Base-by-base conservation (phyloP, 2,113 vertebrate genomes). In the Daboia siamensis region DNA sequence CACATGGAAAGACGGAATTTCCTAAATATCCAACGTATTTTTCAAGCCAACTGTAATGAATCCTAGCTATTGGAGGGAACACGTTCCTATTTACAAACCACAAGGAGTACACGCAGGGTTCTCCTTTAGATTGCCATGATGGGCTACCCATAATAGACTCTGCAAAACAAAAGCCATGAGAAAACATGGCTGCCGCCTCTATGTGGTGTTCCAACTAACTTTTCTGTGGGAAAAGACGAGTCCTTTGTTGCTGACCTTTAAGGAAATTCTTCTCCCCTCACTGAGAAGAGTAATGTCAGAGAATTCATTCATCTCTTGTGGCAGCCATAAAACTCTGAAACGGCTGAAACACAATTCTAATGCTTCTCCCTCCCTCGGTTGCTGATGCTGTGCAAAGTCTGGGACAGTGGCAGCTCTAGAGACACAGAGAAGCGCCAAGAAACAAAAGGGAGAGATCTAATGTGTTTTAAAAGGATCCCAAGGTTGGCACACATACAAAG, bases 251-350 rank as follows among this genome's bases (percentile, higher is more conserved):
- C 26, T 85, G 87, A 91, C 93, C 93, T 93, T 93, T 91, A 48
- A 4, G 56, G 88, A 93, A 93, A 91, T 93, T 91, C 39, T 80
- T 39, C 52, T 39, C 39, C 51, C 12, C 52, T 88, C 91, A 84
- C 48, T 39, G n/a, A 39, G 44, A 89, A 89, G 54, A 89, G 48
- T 51, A 51, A 51, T 29, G 51, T 89, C 69, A 92, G 54, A 85
- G 55, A 84, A 92, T 52, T 33, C 57, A 85, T 92, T 52, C 44
- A 3, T 85, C 87, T 57, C 64, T 85, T 56, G 11, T 46, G 57
- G 39, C 29, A n/a, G 46, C 44, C 26, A 17, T 89, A 84, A 91
- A 84, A 52, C 12, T 51, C 55, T 88, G 57, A 89, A 52, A 84
- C 21, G 33, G 55, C 5, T 51, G 69, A 59, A 89, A 59, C 3